phyloP scores from a whole-genome alignment of 2,113 vertebrate species.

The Callopanchax toddi region DNA sequence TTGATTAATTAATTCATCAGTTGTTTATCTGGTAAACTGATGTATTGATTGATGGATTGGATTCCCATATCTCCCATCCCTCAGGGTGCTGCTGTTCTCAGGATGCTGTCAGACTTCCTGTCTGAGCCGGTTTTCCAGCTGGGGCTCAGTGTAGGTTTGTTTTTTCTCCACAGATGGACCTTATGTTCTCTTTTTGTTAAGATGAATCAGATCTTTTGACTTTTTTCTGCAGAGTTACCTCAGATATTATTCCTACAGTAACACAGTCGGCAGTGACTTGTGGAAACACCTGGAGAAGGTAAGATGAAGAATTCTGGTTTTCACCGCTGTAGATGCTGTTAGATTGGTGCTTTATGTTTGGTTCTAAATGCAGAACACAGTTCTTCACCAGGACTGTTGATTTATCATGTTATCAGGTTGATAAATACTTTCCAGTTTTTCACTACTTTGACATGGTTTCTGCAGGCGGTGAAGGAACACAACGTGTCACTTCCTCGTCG shows the following conservation, averaged over 20 bases:
- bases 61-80: neutral
- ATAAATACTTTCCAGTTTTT: no score
- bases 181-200: no score
- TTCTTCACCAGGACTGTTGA: neutral
- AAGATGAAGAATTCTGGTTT: constrained; percentile 4
- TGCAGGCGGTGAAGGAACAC: constrained; percentile 52
- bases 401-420: no score
- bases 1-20: no score
- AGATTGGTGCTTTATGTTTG: no score
- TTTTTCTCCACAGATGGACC: neutral
- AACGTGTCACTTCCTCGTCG: constrained; percentile 31
- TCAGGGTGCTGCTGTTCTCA: constrained; percentile 89
- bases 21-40: no score
- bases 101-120: constrained; percentile 92
- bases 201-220: neutral
- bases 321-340: no score
- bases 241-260: constrained; percentile 78
- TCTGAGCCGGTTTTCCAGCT: constrained; percentile 81
- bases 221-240: constrained; percentile 75
- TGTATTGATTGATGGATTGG: no score
- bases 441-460: neutral
- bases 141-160: constrained; percentile 84
- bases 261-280: constrained; percentile 84
- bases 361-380: neutral
- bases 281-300: constrained; percentile 88